A percentile compares a stretch with the other conserved stretches of the same genome.
Evolutionary conservation across 2,113 vertebrate species (phyloP).

Genomic region (Rhodinocichla rosea): DNA sequence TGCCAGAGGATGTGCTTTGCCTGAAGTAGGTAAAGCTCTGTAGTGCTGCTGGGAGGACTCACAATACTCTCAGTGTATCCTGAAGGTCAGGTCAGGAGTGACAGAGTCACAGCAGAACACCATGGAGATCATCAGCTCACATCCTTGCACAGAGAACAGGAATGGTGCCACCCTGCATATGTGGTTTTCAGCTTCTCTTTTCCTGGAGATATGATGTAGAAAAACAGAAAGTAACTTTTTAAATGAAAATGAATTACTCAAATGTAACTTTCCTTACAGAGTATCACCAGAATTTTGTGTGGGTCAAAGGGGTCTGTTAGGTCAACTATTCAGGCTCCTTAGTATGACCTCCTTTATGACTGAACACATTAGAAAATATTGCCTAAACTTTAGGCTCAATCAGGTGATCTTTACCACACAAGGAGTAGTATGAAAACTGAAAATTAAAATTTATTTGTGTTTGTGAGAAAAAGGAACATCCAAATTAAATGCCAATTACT

Average conservation of each 20-base stretch:
- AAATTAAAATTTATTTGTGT: conserved; percentile 37
- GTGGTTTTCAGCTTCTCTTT: not conserved
- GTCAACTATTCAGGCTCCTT: not conserved
- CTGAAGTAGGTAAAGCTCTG: not conserved
- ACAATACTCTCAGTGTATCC: not conserved
- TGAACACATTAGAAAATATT: not conserved
- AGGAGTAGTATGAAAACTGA: not conserved
- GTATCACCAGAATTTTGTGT: not conserved
- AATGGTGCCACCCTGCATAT: not conserved
- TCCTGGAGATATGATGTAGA: not conserved
- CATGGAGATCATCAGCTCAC: not conserved
- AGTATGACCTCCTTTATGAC: not conserved
- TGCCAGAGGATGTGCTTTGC: not conserved
- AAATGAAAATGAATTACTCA: not conserved
- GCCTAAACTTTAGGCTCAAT: not conserved
- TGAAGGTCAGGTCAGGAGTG: not conserved
- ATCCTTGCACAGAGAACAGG: not conserved
- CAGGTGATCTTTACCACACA: not conserved
- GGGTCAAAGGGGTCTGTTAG: not conserved
- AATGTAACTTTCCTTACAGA: not conserved
- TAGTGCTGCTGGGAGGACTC: not conserved
- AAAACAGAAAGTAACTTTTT: not conserved
- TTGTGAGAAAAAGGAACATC: conserved; percentile 43
- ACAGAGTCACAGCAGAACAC: not conserved
- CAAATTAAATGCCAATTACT: not conserved